Conservation (phyloP, 2,113 vertebrate species). For the Stigmatopora nigra region DNA sequence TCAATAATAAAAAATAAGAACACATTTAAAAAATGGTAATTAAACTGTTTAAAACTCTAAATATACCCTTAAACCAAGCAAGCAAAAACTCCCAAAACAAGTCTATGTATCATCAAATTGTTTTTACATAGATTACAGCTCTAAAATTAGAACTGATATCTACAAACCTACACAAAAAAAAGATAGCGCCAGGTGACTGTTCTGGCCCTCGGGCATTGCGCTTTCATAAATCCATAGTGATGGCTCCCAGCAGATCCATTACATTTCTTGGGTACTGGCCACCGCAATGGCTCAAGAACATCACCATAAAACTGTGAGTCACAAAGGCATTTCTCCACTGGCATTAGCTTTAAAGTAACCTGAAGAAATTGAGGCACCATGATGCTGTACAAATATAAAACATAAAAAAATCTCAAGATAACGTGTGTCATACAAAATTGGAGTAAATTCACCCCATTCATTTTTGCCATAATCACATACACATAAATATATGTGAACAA, state of each 20-base stretch:
- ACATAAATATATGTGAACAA: too few species aligned
- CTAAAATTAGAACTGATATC: constrained; percentile 64
- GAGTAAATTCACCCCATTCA: constrained; percentile 28
- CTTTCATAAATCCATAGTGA: constrained; percentile 78
- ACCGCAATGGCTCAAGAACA: constrained; percentile 78
- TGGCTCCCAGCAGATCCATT: constrained; percentile 72
- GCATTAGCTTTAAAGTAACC: constrained; percentile 46
- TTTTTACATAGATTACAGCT: constrained; percentile 38
- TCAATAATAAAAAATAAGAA: constrained; percentile 1
- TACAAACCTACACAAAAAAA: constrained; percentile 37
- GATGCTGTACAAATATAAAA: constrained; percentile 8
- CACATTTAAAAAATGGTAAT: background rate
- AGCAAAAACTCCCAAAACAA: constrained; percentile 20
- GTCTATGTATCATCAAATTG: constrained; percentile 58
- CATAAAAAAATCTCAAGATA: constrained; percentile 17
- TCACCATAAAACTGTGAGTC: constrained; percentile 68
- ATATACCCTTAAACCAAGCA: constrained; percentile 23
- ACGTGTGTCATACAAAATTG: constrained; percentile 18
- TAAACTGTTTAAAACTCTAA: constrained; percentile 7
- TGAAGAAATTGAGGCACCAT: constrained; percentile 44
- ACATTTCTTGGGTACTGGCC: constrained; percentile 78
- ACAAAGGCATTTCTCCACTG: constrained; percentile 49
- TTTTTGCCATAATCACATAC: background rate
- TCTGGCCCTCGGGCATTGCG: constrained; percentile 56
- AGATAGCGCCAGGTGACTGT: constrained; percentile 69